These are phyloP conservation scores for Anarhynchus alexandrinus DNA, from an alignment of 2,113 vertebrate species.

Conservation along the genomic window DNA sequence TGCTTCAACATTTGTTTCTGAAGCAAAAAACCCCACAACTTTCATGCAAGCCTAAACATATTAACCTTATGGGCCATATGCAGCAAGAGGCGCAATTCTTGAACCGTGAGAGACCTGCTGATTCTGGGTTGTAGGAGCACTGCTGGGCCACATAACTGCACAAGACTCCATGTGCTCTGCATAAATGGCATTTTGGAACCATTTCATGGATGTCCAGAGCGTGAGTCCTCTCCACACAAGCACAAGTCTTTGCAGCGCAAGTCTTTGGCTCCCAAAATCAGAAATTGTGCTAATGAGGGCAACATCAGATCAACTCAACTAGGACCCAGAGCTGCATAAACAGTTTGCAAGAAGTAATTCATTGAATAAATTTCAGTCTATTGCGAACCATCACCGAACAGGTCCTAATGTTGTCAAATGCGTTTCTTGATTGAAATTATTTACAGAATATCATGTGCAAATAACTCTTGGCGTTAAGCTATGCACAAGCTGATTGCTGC, in stretches of 20 bases:
- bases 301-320: not conserved
- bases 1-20: not conserved
- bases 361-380: not conserved
- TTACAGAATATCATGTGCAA: not conserved
- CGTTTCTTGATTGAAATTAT: conserved; percentile 14
- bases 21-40: not conserved
- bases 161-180: not conserved
- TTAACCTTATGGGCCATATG: not conserved
- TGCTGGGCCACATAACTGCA: not conserved
- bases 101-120: accelerated
- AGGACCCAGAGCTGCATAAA: not conserved
- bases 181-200: not conserved
- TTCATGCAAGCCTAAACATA: not conserved
- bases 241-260: too few species aligned
- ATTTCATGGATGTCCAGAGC: not conserved
- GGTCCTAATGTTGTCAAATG: not conserved
- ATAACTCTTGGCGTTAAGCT: not conserved
- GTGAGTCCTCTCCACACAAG: not conserved
- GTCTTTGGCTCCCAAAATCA: not conserved
- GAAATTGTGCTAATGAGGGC: not conserved
- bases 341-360: not conserved
- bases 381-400: not conserved
- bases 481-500: not conserved
- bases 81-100: not conserved
- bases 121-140: not conserved